These are phyloP conservation scores for Amphipoea oculea DNA, from an alignment of 2,888 invertebrate species.

Conservation along the genomic window DNA sequence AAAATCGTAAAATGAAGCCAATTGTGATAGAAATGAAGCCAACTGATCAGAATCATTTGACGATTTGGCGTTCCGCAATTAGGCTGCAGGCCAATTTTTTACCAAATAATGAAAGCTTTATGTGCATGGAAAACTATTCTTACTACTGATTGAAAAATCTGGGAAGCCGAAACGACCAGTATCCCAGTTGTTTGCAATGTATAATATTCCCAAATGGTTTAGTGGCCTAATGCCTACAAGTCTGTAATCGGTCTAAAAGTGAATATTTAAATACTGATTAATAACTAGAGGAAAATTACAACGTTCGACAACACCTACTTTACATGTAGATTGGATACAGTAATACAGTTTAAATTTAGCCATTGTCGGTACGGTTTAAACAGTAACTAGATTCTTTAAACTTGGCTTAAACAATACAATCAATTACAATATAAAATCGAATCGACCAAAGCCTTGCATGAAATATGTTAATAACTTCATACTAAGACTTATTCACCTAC, in stretches of 20 bases:
- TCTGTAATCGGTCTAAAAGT: neutral
- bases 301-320: neutral
- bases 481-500: neutral
- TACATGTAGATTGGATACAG: neutral
- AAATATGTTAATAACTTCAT: neutral
- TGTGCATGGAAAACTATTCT: neutral
- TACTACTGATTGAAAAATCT: neutral
- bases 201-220: neutral
- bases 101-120: neutral
- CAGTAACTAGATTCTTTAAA: neutral
- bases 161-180: neutral
- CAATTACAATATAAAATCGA: conserved; percentile 1
- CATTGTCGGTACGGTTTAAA: neutral
- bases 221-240: neutral
- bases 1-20: no score
- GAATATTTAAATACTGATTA: conserved; percentile 15
- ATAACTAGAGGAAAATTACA: neutral
- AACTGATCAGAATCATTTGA: no score
- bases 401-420: neutral
- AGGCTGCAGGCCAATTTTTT: neutral
- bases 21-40: no score
- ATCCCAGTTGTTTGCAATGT: neutral
- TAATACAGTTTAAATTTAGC: conserved; percentile 3
- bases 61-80: no score
- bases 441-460: neutral